phyloP scores from a whole-genome alignment of 2,888 invertebrate species.

The Trissonchulus sp. region DNA sequence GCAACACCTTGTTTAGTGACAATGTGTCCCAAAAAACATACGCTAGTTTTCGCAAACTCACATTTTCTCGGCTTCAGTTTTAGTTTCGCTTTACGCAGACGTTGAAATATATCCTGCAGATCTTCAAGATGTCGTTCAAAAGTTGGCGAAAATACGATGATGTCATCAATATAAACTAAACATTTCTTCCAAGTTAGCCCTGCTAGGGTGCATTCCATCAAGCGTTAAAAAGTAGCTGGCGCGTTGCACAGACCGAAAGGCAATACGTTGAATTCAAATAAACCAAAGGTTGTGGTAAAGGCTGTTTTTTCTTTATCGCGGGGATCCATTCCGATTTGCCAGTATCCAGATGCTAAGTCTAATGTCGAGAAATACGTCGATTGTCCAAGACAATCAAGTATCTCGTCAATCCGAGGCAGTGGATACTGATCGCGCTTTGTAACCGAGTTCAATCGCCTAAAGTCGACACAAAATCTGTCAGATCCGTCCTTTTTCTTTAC shows the following conservation, averaged over 20 bases:
- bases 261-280: constrained; percentile 36
- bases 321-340: constrained; percentile 30
- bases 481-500: constrained; percentile 18
- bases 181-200: constrained; percentile 14
- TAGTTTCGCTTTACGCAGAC: neutral
- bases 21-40: constrained; percentile 11
- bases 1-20: constrained; percentile 1
- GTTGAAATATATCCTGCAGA: neutral
- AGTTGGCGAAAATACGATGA: neutral
- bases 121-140: constrained; percentile 5
- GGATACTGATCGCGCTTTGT: constrained; percentile 26
- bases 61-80: constrained; percentile 15
- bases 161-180: constrained; percentile 27
- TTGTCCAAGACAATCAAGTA: neutral
- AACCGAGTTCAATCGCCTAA: neutral
- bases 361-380: constrained; percentile 22
- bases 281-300: constrained; percentile 33
- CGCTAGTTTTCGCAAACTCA: neutral
- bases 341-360: constrained; percentile 29
- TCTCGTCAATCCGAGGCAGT: constrained; percentile 22
- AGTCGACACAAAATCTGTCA: constrained; percentile 20
- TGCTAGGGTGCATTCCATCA: constrained; percentile 20
- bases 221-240: constrained; percentile 36
- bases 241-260: constrained; percentile 36
- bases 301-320: constrained; percentile 35